Percentiles rank a stretch among this genome's conserved stretches.
Evolutionary conservation across 2,888 invertebrate species (phyloP).

Genomic region (Megastigmus dorsalis): DNA sequence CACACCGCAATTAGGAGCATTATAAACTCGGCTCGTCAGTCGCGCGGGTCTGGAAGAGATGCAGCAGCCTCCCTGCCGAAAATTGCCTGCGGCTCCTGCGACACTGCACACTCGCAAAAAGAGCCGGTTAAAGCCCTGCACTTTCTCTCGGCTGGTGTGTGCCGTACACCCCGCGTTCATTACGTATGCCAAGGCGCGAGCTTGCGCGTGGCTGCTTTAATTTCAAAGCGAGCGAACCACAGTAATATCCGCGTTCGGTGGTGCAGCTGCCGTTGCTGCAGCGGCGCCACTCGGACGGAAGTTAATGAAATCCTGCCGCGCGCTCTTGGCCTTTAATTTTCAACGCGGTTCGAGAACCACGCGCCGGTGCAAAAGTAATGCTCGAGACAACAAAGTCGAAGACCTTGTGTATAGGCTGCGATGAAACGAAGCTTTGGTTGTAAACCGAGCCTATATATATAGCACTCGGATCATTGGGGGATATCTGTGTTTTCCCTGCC

Average conservation of each 20-base stretch:
- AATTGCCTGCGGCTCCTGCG: not conserved
- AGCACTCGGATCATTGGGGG: not conserved
- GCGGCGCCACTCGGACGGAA: constrained; percentile 31
- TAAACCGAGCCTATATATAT: not conserved
- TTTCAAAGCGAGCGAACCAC: constrained; percentile 20
- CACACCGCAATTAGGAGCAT: no score
- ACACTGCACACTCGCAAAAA: no score
- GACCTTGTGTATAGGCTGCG: not conserved
- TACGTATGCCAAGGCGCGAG: constrained; percentile 44
- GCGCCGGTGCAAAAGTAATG: constrained; percentile 27
- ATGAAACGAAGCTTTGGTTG: not conserved
- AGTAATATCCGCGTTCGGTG: constrained; percentile 39
- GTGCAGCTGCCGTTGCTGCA: not conserved
- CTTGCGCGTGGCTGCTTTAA: constrained; percentile 44
- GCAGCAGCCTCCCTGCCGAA: not conserved
- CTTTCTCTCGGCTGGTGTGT: no score
- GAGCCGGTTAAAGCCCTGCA: not conserved
- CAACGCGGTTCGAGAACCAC: constrained; percentile 29
- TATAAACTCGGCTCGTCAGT: no score
- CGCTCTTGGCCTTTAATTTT: constrained; percentile 27
- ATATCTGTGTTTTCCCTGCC: no score
- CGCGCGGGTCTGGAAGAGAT: not conserved
- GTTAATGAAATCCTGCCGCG: constrained; percentile 45
- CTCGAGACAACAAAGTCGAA: constrained; percentile 12
- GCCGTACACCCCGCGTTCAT: constrained; percentile 33